phyloP scores from a whole-genome alignment of 1,140 invertebrate species.

The Listronotus bonariensis region DNA sequence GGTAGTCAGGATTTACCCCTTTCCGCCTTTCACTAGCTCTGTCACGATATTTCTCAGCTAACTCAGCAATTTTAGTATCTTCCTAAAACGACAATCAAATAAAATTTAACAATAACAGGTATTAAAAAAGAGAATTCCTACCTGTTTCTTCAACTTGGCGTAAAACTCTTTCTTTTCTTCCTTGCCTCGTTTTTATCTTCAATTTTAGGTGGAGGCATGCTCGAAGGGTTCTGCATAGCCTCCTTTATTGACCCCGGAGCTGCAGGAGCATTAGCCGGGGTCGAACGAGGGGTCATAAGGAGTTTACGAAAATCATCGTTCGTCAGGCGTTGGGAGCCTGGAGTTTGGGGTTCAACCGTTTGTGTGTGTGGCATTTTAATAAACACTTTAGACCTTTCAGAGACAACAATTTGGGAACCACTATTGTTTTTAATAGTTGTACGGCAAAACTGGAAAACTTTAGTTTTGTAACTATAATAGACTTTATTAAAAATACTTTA shows the following conservation, averaged over 20 bases:
- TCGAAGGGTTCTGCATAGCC: conserved; percentile 62
- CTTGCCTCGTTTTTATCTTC: conserved; percentile 68
- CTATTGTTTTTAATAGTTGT: too few relatives aligned
- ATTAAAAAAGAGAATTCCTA: conserved; percentile 1
- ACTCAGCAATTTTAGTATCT: conserved; percentile 92
- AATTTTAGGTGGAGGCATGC: conserved; percentile 48
- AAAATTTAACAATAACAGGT: neutral
- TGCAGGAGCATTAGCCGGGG: conserved; percentile 62
- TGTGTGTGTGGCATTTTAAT: conserved; percentile 59
- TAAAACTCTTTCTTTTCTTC: conserved; percentile 89
- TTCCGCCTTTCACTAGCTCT: conserved; percentile 92
- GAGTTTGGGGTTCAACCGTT: conserved; percentile 46
- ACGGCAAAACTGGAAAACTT: too few relatives aligned
- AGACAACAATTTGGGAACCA: too few relatives aligned
- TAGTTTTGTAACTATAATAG: too few relatives aligned
- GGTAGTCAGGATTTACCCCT: conserved; percentile 79
- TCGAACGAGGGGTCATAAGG: conserved; percentile 87
- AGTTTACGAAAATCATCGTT: conserved; percentile 97
- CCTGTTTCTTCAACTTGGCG: conserved; percentile 89
- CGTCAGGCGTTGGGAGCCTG: conserved; percentile 76
- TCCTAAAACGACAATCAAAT: conserved; percentile 58
- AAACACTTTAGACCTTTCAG: too few relatives aligned
- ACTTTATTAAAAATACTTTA: too few relatives aligned
- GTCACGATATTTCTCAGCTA: conserved; percentile 95
- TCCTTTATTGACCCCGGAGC: conserved; percentile 61